A percentile compares a stretch with the other conserved stretches of the same genome.
Conservation (phyloP, 2,797 vertebrate species). For the Arremon brunneinucha region DNA sequence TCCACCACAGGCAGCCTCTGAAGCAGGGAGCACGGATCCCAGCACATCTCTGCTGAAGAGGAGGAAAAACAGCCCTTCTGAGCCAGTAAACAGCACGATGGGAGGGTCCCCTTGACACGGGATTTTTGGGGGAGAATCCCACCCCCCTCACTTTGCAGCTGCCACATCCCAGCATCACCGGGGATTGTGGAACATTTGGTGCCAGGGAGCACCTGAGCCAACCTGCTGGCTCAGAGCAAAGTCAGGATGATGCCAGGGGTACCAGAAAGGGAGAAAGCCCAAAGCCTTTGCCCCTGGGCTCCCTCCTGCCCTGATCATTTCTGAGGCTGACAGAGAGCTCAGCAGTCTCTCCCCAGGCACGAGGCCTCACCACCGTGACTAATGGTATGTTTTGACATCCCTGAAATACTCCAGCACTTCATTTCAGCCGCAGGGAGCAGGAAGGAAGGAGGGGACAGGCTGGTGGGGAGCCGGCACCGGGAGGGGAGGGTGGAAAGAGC, state of each 20-base stretch:
- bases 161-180: background rate
- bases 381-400: constrained; percentile 64
- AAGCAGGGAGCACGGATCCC: background rate
- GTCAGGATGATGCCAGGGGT: background rate
- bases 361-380: constrained; percentile 31
- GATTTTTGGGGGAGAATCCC: background rate
- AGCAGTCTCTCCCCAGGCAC: constrained; percentile 24
- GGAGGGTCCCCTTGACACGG: fast-evolving
- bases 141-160: background rate
- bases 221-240: background rate
- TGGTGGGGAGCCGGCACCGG: background rate
- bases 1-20: background rate
- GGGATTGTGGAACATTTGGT: fast-evolving
- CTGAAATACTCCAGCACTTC: constrained; percentile 55
- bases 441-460: constrained; percentile 20
- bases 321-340: background rate
- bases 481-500: background rate
- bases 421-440: constrained; percentile 34
- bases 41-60: background rate
- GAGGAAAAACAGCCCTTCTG: background rate
- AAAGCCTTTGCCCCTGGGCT: background rate
- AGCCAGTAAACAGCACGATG: fast-evolving
- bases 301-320: background rate
- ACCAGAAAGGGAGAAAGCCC: fast-evolving
- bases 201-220: background rate